These are phyloP conservation scores for Temnothorax rugatulus DNA, from an alignment of 2,888 invertebrate species.

Conservation along the genomic window DNA sequence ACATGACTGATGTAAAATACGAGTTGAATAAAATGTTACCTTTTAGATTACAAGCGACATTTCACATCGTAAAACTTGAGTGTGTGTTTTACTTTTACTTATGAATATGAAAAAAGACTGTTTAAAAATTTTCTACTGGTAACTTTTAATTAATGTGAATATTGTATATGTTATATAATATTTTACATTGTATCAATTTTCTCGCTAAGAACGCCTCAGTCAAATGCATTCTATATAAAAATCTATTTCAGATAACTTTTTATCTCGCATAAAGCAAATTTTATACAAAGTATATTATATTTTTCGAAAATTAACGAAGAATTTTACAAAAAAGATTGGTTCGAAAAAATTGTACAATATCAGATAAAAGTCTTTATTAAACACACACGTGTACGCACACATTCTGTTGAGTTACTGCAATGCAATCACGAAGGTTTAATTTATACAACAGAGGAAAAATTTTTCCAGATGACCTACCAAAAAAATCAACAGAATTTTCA, in stretches of 20 bases:
- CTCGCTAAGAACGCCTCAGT: not conserved
- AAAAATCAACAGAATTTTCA: not conserved
- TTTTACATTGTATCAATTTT: not conserved
- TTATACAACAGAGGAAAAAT: not conserved
- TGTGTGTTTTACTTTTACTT: constrained; percentile 29
- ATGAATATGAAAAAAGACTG: not conserved
- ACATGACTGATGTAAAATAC: constrained; percentile 36
- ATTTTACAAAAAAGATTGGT: not conserved
- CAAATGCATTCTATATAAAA: not conserved
- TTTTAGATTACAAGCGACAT: not conserved
- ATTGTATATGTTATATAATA: constrained; percentile 1
- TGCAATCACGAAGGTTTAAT: not conserved
- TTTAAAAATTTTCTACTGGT: constrained; percentile 7
- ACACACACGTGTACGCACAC: not conserved
- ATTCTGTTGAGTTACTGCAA: not conserved
- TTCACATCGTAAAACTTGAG: constrained; percentile 2
- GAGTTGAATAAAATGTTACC: constrained; percentile 7
- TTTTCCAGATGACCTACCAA: not conserved
- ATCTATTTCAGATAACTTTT: not conserved
- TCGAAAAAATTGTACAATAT: not conserved
- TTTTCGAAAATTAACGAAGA: not conserved
- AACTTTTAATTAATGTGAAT: constrained; percentile 31
- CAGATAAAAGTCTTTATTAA: not conserved
- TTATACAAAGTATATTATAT: not conserved
- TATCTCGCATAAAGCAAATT: not conserved